Base-by-base conservation (phyloP, 1,140 invertebrate species). In the Colletes gigas region DNA sequence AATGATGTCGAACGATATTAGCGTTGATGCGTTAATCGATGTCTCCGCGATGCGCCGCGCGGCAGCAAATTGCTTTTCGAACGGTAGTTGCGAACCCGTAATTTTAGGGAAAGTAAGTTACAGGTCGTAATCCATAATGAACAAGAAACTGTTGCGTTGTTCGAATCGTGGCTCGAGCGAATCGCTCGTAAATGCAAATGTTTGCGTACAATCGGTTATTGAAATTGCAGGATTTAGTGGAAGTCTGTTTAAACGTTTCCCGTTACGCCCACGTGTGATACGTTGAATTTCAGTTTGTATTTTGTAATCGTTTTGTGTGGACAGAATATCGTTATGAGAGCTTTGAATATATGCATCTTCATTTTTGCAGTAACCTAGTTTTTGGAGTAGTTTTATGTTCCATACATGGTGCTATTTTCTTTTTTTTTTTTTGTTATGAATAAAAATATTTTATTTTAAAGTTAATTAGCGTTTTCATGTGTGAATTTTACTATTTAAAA, bases 131-230 rank as follows among this genome's bases (percentile, higher is more conserved):
- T 66, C 44, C 65, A 4, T n/a, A n/a, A 66, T 21, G 41, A 6
- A 15, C 44, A 67, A 19, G n/a, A 8, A 44, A 10, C 3, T 21
- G 65, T 21, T 50, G 44, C 65, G 41, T 30, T 50, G 44, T 14
- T 21, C 21, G 65, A 5, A 67, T 66, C 44, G 44, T 19, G 9
- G 19, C 15, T 67, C 9, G 30, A 63, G 44, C 17, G 47, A 66
- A 66, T 66, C 39, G 63, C 15, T 66, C 63, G 63, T 66, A 66
- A 66, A 66, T 66, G 63, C 41, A 47, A 47, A 47, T 19, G 63
- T n/a, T 66, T n/a, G 63, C n/a, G 63, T 66, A 12, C 17, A 7
- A 19, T 19, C 41, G 44, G 8, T 14, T 4, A 17, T 19, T 47
- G 54, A 47, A 59, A 68, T 47, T 50, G 12, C 1, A 0, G 3